Evolutionary conservation across 2,113 vertebrate genomes (phyloP).

Genomic region (Cynopterus brachyotis): DNA sequence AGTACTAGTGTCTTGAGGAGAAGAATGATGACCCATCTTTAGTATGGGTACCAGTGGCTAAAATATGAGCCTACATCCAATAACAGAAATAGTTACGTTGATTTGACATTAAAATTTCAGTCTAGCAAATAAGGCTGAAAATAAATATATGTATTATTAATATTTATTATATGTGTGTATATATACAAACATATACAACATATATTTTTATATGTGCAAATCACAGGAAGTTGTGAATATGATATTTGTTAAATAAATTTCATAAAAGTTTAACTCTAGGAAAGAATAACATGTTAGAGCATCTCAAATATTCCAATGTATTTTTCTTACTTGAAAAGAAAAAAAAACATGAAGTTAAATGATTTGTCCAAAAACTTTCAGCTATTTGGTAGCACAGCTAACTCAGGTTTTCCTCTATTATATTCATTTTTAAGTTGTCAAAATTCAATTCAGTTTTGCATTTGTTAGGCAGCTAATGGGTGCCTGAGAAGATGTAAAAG

Average conservation of each 20-base stretch:
- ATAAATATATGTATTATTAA: neutral
- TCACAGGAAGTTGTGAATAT: neutral
- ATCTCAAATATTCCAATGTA: neutral
- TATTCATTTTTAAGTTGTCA: constrained; percentile 48
- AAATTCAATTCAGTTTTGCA: neutral
- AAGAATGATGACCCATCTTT: neutral
- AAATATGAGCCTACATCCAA: neutral
- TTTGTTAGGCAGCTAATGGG: constrained; percentile 6
- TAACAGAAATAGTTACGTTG: neutral
- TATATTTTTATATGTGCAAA: neutral
- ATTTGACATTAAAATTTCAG: neutral
- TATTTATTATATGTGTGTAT: neutral
- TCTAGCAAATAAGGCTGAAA: neutral
- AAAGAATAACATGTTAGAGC: neutral
- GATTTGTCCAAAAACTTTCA: neutral
- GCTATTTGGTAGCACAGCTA: neutral
- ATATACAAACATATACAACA: neutral
- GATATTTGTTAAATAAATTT: constrained; percentile 26
- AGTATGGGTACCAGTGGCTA: neutral
- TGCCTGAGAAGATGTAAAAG: neutral
- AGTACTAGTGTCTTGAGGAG: neutral
- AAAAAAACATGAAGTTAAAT: neutral
- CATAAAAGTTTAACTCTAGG: neutral
- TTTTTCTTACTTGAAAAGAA: neutral
- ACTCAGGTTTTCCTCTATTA: neutral